phyloP scores from a whole-genome alignment of 2,888 invertebrate genomes.

The Eupithecia centaureata region DNA sequence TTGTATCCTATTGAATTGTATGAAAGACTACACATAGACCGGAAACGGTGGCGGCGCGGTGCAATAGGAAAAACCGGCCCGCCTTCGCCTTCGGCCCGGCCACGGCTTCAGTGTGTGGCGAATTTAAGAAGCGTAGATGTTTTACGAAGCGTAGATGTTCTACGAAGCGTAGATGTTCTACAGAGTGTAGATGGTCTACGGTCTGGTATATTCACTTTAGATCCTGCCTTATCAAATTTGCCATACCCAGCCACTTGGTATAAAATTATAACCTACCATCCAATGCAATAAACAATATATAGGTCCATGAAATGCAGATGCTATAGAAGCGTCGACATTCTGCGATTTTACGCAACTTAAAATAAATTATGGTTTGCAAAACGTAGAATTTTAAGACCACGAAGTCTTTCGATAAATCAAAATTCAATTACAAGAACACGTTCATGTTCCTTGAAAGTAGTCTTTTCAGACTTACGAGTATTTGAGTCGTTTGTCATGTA shows the following conservation, averaged over 20 bases:
- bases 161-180: background rate
- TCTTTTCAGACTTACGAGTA: conserved; percentile 1
- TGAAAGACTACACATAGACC: too few relatives aligned
- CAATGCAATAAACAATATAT: too few relatives aligned
- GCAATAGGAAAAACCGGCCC: too few relatives aligned
- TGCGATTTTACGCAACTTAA: background rate
- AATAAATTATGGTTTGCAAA: background rate
- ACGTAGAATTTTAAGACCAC: background rate
- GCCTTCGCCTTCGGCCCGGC: too few relatives aligned
- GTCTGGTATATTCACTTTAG: too few relatives aligned
- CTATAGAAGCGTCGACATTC: background rate
- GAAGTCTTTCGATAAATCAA: background rate
- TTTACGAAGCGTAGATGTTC: background rate
- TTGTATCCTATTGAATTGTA: too few relatives aligned
- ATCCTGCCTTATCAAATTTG: too few relatives aligned
- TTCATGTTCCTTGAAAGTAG: background rate
- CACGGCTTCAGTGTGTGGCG: too few relatives aligned
- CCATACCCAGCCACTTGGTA: too few relatives aligned
- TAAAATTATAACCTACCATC: too few relatives aligned
- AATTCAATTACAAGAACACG: conserved; percentile 4
- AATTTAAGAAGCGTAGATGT: background rate
- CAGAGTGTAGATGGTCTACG: background rate
- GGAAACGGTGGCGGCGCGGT: too few relatives aligned
- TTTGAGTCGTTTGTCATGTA: conserved; percentile 1
- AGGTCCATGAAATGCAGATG: background rate